phyloP scores from a whole-genome alignment of 2,113 vertebrate species.

The Eulemur rufifrons region DNA sequence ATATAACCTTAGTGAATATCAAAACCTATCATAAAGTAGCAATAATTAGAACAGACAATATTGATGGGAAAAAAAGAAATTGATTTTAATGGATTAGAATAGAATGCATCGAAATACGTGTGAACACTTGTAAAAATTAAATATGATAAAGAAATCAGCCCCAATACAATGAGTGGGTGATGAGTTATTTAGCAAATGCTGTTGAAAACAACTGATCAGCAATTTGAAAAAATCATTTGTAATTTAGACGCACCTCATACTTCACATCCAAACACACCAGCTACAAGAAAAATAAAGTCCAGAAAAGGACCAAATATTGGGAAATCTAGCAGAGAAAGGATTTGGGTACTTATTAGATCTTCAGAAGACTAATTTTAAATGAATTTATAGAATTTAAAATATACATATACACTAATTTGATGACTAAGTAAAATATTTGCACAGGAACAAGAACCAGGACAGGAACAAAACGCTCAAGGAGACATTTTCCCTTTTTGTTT shows the following conservation, averaged over 20 bases:
- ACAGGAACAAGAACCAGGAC: neutral
- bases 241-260: slow-evolving; percentile 40
- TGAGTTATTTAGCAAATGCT: neutral
- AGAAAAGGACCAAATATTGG: neutral
- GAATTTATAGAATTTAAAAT: slow-evolving; percentile 2
- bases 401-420: neutral
- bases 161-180: neutral
- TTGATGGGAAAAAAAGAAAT: neutral
- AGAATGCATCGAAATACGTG: neutral
- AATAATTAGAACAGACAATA: slow-evolving; percentile 23
- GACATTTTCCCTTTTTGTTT: neutral
- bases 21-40: slow-evolving; percentile 3
- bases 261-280: slow-evolving; percentile 22
- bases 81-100: neutral
- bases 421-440: neutral
- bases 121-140: slow-evolving; percentile 16
- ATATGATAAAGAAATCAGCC: neutral
- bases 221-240: slow-evolving; percentile 27
- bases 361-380: slow-evolving; percentile 48
- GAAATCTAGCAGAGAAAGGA: neutral
- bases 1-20: neutral
- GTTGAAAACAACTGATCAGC: slow-evolving; percentile 37
- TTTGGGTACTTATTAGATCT: slow-evolving; percentile 11
- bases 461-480: neutral
- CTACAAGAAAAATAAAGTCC: slow-evolving; percentile 17